These are phyloP conservation scores for Cherax quadricarinatus DNA, from an alignment of 1,140 invertebrate species.

Conservation along the genomic window DNA sequence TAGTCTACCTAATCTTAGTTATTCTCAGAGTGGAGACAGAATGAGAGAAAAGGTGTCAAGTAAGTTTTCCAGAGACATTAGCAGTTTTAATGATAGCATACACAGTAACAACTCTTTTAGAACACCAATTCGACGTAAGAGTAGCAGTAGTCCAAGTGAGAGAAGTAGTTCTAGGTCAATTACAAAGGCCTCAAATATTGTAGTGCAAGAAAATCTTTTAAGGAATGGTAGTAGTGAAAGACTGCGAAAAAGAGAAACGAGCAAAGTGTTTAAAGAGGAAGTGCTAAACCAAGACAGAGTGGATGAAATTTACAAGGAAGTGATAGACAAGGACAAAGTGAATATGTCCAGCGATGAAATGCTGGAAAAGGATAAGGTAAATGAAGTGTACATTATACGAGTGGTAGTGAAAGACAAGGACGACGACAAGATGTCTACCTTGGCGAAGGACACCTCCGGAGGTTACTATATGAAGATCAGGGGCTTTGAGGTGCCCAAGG, in stretches of 20 bases:
- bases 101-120: neutral
- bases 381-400: constrained; percentile 61
- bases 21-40: constrained; percentile 2
- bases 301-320: neutral
- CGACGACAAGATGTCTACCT: constrained; percentile 55
- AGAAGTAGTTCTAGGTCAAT: constrained; percentile 20
- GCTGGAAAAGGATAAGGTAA: constrained; percentile 53
- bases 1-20: constrained; percentile 52
- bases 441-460: constrained; percentile 49
- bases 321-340: neutral
- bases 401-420: constrained; percentile 61
- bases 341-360: neutral
- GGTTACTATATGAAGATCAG: constrained; percentile 63
- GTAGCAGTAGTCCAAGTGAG: constrained; percentile 28
- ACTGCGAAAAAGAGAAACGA: constrained; percentile 21
- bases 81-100: constrained; percentile 19
- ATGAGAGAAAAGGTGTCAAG: constrained; percentile 23
- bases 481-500: constrained; percentile 62
- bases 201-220: neutral
- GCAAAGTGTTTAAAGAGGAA: constrained; percentile 19
- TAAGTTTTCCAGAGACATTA: constrained; percentile 29
- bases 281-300: constrained; percentile 12
- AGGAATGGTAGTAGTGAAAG: neutral
- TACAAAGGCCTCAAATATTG: neutral
- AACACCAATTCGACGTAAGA: constrained; percentile 25